A percentile compares a stretch with the other conserved stretches of the same genome.
Evolutionary conservation across 2,797 vertebrate species (phyloP).

Genomic region (Spheniscus humboldti): DNA sequence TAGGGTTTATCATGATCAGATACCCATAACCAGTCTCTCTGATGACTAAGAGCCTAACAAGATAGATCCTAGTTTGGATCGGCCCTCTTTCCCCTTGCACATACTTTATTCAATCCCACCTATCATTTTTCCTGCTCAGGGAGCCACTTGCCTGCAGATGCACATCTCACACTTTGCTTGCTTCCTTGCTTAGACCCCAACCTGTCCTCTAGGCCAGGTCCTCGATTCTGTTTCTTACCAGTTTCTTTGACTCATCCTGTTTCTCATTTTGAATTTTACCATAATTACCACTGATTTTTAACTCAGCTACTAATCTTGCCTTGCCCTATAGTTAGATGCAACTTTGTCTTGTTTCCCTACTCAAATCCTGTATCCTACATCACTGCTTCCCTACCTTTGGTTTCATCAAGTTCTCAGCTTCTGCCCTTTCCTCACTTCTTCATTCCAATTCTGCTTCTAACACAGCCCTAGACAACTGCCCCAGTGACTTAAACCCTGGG

Average conservation of each 20-base stretch:
- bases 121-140: background rate
- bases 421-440: background rate
- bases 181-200: background rate
- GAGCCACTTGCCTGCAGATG: background rate
- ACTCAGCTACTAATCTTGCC: background rate
- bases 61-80: background rate
- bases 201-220: background rate
- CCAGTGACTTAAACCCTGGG: background rate
- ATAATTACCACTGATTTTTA: background rate
- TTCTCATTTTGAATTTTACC: background rate
- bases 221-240: background rate
- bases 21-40: background rate
- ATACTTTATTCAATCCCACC: background rate
- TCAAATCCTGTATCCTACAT: background rate
- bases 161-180: background rate
- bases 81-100: background rate
- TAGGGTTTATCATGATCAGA: background rate
- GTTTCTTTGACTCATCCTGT: background rate
- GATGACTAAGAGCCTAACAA: background rate
- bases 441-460: background rate
- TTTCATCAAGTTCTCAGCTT: background rate
- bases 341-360: background rate
- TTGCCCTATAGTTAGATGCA: background rate
- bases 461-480: background rate
- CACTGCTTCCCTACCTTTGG: background rate